These are phyloP conservation scores for Drosophila pruinosa DNA, from an alignment of 1,140 invertebrate species.

Conservation along the genomic window DNA sequence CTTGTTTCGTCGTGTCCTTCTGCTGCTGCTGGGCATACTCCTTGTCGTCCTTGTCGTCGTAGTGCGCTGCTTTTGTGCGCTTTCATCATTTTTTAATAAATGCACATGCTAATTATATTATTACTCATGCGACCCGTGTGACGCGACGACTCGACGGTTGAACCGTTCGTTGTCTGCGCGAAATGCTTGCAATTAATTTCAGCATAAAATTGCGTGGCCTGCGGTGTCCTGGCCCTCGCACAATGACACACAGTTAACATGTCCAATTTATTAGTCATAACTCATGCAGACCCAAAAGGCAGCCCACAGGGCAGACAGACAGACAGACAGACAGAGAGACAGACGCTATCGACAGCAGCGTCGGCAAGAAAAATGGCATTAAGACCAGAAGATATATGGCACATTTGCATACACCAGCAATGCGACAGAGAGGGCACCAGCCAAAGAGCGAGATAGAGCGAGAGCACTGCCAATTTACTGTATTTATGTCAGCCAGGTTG, in stretches of 20 bases:
- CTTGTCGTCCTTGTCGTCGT: too few relatives aligned
- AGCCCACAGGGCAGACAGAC: conserved; percentile 9
- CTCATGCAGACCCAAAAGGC: conserved; percentile 53
- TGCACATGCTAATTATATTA: conserved; percentile 79
- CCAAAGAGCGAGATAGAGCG: background rate
- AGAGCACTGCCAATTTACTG: conserved; percentile 57
- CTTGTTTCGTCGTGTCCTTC: conserved; percentile 17
- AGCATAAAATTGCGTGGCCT: conserved; percentile 76
- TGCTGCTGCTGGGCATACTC: conserved; percentile 19
- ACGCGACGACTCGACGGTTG: conserved; percentile 5
- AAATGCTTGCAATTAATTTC: conserved; percentile 78
- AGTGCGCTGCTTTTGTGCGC: conserved; percentile 51
- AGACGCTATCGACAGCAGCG: conserved; percentile 17
- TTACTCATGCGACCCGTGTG: conserved; percentile 72
- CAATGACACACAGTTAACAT: conserved; percentile 78
- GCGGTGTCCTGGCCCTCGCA: conserved; percentile 45
- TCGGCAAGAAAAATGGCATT: conserved; percentile 71
- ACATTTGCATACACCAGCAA: conserved; percentile 57
- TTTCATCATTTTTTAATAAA: conserved; percentile 80
- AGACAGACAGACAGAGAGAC: conserved; percentile 23
- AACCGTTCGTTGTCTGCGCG: conserved; percentile 15
- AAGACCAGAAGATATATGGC: conserved; percentile 71
- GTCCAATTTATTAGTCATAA: conserved; percentile 80
- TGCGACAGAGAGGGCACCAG: background rate
- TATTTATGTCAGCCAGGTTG: conserved; percentile 50